phyloP scores from a whole-genome alignment of 2,888 invertebrate genomes.

The Archaeoteleia sp. region DNA sequence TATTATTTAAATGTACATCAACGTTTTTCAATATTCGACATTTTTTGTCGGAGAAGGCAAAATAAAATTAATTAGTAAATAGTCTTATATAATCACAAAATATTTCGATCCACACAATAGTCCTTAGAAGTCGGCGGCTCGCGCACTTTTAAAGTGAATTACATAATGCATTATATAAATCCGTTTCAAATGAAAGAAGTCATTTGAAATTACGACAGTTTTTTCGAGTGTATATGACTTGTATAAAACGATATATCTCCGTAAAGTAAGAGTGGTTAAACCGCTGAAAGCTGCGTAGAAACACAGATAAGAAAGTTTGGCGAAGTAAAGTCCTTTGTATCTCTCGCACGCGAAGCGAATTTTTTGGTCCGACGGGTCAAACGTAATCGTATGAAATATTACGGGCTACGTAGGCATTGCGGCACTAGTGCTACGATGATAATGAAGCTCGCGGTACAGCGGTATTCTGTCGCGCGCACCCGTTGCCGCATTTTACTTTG shows the following conservation, averaged over 20 bases:
- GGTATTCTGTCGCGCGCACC: slow-evolving; percentile 33
- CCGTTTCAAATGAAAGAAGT: too few relatives aligned
- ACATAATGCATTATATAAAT: too few relatives aligned
- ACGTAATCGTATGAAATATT: slow-evolving; percentile 37
- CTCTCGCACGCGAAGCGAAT: slow-evolving; percentile 15
- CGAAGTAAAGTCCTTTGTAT: slow-evolving; percentile 23
- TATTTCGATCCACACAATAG: too few relatives aligned
- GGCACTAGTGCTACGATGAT: slow-evolving; percentile 29
- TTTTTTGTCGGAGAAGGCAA: too few relatives aligned
- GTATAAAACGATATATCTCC: slow-evolving; percentile 34
- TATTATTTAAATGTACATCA: too few relatives aligned
- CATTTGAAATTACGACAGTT: too few relatives aligned
- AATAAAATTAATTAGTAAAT: too few relatives aligned
- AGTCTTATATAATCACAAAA: too few relatives aligned
- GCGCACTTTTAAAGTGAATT: too few relatives aligned
- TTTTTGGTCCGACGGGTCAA: slow-evolving; percentile 31
- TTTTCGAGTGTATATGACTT: too few relatives aligned
- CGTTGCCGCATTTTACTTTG: slow-evolving; percentile 44
- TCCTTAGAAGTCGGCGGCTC: too few relatives aligned
- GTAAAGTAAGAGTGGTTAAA: slow-evolving; percentile 21
- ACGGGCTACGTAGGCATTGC: slow-evolving; percentile 26
- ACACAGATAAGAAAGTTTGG: slow-evolving; percentile 27
- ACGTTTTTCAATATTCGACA: too few relatives aligned
- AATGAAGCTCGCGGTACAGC: slow-evolving; percentile 29
- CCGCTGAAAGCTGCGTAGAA: slow-evolving; percentile 2